Percentiles rank a stretch among this genome's conserved stretches.
Conservation (phyloP, 2,797 vertebrate species). For the Melanitta fusca region DNA sequence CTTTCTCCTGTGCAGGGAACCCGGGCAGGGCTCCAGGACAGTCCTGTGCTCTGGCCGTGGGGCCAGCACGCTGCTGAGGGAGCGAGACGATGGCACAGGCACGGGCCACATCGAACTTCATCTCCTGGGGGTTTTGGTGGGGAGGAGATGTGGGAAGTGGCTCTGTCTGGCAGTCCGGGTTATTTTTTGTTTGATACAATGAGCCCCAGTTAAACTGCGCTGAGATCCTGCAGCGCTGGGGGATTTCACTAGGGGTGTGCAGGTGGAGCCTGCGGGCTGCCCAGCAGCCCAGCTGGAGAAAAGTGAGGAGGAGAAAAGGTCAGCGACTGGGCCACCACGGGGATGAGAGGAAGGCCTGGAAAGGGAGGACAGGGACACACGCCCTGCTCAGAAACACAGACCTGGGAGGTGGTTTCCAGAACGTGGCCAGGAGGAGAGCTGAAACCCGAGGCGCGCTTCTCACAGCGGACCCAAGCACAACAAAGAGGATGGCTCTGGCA, state of each 20-base stretch:
- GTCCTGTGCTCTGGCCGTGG: not conserved
- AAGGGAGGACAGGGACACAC: not conserved
- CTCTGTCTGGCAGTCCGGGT: not conserved
- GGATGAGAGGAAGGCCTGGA: not conserved
- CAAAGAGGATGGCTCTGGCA: not conserved
- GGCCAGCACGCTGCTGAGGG: accelerated
- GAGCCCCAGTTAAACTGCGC: accelerated
- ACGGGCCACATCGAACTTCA: accelerated
- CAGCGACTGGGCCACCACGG: accelerated
- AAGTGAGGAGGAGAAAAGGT: not conserved
- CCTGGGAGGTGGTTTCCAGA: not conserved
- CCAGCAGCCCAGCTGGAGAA: not conserved
- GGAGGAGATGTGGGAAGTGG: not conserved
- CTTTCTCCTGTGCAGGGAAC: not conserved
- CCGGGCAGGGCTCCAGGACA: accelerated
- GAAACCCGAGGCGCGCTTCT: not conserved
- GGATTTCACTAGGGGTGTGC: not conserved
- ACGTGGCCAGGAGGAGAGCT: accelerated
- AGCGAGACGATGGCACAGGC: not conserved
- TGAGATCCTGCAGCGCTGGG: accelerated
- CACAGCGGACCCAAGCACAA: accelerated
- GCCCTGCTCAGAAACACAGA: not conserved
- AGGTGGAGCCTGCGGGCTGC: not conserved
- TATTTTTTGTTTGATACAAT: not conserved
- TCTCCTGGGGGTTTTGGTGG: not conserved